Conservation (phyloP, 92 coral and sea anemone genomes). For the Pocillopora grandis region DNA sequence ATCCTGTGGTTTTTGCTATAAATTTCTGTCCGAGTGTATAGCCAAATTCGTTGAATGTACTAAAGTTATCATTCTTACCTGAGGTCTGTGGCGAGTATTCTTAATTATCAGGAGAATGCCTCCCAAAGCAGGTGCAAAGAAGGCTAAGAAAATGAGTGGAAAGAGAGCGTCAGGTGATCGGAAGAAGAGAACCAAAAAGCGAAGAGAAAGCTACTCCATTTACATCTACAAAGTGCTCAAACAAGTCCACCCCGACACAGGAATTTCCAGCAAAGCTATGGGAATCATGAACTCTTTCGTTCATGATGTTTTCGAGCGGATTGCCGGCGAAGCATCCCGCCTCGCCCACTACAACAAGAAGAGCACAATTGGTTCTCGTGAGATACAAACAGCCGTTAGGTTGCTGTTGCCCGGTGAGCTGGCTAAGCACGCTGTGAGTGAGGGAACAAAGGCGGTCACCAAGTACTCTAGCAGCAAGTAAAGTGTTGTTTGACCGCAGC, state of each 20-base stretch:
- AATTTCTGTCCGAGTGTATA: neutral
- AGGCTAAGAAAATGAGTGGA: constrained; percentile 30
- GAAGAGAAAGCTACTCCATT: constrained; percentile 65
- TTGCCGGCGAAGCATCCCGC: constrained; percentile 66
- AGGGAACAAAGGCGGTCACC: constrained; percentile 76
- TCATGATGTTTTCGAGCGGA: constrained; percentile 71
- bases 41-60: neutral
- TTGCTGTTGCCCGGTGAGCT: constrained; percentile 69
- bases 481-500: neutral
- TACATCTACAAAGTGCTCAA: constrained; percentile 77
- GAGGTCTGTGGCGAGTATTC: neutral
- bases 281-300: constrained; percentile 83
- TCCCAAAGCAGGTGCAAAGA: constrained; percentile 31
- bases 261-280: constrained; percentile 80
- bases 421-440: constrained; percentile 70
- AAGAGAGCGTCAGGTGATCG: constrained; percentile 41
- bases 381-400: constrained; percentile 68
- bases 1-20: constrained; percentile 23
- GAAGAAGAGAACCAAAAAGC: constrained; percentile 32
- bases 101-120: constrained; percentile 6
- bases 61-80: neutral
- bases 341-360: constrained; percentile 67
- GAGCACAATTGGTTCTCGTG: constrained; percentile 71
- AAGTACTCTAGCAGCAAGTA: constrained; percentile 62
- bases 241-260: constrained; percentile 81